These are phyloP conservation scores for Notolepis coatsorum DNA, from an alignment of 2,797 vertebrate genomes.

Conservation along the genomic window DNA sequence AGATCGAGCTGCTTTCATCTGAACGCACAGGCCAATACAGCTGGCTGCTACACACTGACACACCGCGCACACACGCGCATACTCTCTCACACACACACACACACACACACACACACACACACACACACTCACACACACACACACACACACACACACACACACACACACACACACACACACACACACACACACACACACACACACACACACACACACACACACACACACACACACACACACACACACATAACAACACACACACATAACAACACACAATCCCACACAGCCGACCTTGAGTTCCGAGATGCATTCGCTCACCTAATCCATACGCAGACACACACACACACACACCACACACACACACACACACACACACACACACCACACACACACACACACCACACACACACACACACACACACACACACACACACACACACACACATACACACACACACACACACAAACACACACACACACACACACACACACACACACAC, in stretches of 20 bases:
- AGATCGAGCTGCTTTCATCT: not conserved
- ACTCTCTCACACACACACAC: not conserved
- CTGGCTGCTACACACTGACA: not conserved
- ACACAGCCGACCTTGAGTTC: constrained; percentile 20
- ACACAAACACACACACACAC: too few relatives aligned
- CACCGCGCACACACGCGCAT: constrained; percentile 1
- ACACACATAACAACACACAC: not conserved
- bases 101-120: constrained; percentile 11
- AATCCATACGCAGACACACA: not conserved
- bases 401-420: not conserved
- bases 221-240: constrained; percentile 19
- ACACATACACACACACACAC: too few relatives aligned
- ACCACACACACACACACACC: too few relatives aligned
- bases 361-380: too few relatives aligned
- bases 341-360: too few relatives aligned
- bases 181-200: constrained; percentile 17
- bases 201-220: not conserved
- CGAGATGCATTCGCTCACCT: not conserved
- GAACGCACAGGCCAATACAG: not conserved
- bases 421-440: constrained; percentile 3
- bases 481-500: too few relatives aligned
- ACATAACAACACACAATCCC: constrained; percentile 18
- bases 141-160: constrained; percentile 7
- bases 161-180: not conserved
- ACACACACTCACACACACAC: not conserved